Evolutionary conservation across 1,140 invertebrate species (phyloP).

Genomic region (Drosophila simulans): DNA sequence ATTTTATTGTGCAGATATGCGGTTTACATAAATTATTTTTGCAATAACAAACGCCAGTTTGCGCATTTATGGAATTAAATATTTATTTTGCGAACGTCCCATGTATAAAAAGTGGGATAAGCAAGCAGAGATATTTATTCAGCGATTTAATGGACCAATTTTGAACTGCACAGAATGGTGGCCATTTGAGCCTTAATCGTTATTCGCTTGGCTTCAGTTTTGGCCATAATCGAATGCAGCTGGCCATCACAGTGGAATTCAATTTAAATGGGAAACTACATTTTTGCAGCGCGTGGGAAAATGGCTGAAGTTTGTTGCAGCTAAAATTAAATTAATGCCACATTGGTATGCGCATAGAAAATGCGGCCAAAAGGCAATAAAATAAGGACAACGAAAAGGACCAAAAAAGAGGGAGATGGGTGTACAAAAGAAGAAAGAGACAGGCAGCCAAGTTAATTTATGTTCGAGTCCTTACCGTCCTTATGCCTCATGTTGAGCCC

Average conservation of each 20-base stretch:
- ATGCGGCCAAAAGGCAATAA: conserved; percentile 26
- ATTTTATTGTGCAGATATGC: neutral
- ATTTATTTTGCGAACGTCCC: neutral
- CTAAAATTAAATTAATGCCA: conserved; percentile 62
- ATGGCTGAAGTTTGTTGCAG: conserved; percentile 31
- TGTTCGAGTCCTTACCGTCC: conserved; percentile 29
- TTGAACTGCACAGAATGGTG: conserved; percentile 2
- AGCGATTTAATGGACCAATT: neutral
- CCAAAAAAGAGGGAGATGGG: neutral
- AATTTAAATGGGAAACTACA: conserved; percentile 24
- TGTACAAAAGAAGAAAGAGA: neutral
- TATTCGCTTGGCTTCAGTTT: neutral
- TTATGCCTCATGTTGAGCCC: conserved; percentile 22
- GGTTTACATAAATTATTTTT: no score
- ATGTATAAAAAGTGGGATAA: neutral
- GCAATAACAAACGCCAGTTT: neutral
- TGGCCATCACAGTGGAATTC: conserved; percentile 7
- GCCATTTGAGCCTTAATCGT: conserved; percentile 15
- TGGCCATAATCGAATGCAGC: conserved; percentile 13
- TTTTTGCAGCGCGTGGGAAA: conserved; percentile 8
- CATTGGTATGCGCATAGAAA: conserved; percentile 56
- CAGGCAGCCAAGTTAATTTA: conserved; percentile 66
- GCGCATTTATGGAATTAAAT: conserved; percentile 1
- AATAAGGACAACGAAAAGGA: conserved; percentile 15
- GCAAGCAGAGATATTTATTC: neutral